Evolutionary conservation across 2,797 vertebrate species (phyloP).

Genomic region (Lepilemur ruficaudatus): DNA sequence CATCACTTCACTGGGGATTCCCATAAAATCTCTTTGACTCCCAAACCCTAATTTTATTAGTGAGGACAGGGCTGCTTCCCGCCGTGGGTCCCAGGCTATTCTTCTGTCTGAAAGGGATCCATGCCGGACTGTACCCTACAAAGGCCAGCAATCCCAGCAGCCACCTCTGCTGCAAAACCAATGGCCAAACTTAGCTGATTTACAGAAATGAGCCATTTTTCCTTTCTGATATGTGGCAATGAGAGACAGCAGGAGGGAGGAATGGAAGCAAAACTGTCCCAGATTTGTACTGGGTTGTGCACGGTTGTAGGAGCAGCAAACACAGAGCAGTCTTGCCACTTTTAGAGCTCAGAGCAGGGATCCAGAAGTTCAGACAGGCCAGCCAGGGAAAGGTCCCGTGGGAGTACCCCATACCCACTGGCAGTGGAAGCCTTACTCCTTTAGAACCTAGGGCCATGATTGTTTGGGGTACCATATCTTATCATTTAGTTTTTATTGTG

Average conservation of each 20-base stretch:
- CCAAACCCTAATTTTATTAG: neutral
- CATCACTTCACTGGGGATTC: fast-evolving
- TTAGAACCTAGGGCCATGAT: neutral
- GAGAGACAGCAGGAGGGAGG: neutral
- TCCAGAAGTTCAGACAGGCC: neutral
- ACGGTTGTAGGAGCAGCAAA: neutral
- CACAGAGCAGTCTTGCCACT: neutral
- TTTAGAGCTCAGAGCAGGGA: neutral
- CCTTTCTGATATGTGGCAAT: neutral
- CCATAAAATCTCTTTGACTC: neutral
- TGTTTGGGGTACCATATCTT: neutral
- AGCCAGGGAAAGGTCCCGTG: neutral
- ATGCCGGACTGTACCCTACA: fast-evolving
- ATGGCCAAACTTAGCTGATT: neutral
- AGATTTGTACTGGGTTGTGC: neutral
- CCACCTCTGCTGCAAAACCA: neutral
- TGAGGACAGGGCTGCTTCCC: neutral
- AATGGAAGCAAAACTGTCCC: neutral
- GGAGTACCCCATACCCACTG: neutral
- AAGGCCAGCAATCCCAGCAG: neutral
- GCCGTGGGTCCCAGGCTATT: neutral
- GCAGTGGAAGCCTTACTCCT: neutral
- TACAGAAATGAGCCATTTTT: neutral
- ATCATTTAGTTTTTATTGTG: neutral
- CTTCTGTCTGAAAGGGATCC: neutral